These are phyloP conservation scores for Panopea generosa DNA, from an alignment of 2,888 invertebrate genomes.

Conservation along the genomic window DNA sequence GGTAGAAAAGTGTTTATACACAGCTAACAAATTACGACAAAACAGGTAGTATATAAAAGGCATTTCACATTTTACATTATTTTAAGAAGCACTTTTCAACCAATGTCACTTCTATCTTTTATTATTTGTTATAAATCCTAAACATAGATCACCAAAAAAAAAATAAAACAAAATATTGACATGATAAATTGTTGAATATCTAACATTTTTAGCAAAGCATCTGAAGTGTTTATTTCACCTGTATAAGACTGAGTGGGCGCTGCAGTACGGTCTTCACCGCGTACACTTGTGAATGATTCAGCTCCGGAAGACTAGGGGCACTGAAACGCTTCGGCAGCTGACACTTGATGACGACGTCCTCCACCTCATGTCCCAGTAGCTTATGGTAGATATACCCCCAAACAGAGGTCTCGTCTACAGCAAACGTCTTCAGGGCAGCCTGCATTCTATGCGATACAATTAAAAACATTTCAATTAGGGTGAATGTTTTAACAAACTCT, in stretches of 20 bases:
- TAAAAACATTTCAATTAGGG: not conserved
- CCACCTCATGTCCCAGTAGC: constrained; percentile 91
- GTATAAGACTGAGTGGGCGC: constrained; percentile 97
- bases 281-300: constrained; percentile 98
- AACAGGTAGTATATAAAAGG: too few relatives aligned
- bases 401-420: constrained; percentile 97
- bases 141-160: too few relatives aligned
- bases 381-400: constrained; percentile 99
- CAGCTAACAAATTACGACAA: too few relatives aligned
- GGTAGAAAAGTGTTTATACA: too few relatives aligned
- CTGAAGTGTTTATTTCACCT: constrained; percentile 87
- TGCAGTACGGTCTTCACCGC: constrained; percentile 99
- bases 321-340: constrained; percentile 98
- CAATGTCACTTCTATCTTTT: too few relatives aligned
- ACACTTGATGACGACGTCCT: constrained; percentile 96
- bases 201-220: too few relatives aligned
- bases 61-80: too few relatives aligned
- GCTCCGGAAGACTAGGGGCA: constrained; percentile 98
- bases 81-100: too few relatives aligned
- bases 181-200: too few relatives aligned
- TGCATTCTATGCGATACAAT: constrained; percentile 91
- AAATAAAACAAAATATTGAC: too few relatives aligned
- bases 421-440: constrained; percentile 96
- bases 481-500: too few relatives aligned
- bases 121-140: too few relatives aligned